These are phyloP conservation scores for Eulacestoma nigropectus DNA, from an alignment of 2,113 vertebrate species.

Conservation along the genomic window DNA sequence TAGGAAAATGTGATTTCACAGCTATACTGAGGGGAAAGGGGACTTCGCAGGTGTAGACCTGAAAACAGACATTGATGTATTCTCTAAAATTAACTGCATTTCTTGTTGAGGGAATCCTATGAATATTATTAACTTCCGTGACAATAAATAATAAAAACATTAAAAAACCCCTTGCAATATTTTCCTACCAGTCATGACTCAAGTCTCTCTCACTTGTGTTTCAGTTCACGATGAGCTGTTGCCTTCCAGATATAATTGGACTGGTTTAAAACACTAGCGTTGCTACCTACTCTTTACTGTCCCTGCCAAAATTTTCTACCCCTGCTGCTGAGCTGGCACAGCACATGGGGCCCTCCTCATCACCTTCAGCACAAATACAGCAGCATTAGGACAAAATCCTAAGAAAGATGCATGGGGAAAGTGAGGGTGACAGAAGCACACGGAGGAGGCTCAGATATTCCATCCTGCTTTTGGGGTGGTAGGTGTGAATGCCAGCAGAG, in stretches of 20 bases:
- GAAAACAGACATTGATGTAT: background rate
- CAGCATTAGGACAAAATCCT: background rate
- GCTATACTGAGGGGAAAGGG: background rate
- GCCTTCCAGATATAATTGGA: background rate
- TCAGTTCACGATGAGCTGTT: background rate
- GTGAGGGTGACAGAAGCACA: background rate
- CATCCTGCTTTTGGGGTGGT: background rate
- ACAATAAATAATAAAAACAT: background rate
- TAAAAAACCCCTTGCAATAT: background rate
- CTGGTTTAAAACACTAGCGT: background rate
- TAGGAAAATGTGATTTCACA: background rate
- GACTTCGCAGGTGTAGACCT: background rate
- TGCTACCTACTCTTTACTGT: background rate
- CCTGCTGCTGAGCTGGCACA: background rate
- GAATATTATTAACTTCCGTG: background rate
- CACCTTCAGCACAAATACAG: background rate
- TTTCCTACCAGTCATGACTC: background rate
- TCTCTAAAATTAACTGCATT: slow-evolving; percentile 16
- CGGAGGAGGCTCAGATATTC: background rate
- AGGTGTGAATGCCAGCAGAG: background rate
- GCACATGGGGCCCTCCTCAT: background rate
- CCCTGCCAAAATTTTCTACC: background rate
- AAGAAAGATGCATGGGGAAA: background rate
- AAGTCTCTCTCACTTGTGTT: background rate
- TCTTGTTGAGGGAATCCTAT: background rate